Conservation (phyloP, 2,888 invertebrate species). For the Smittia sp. region DNA sequence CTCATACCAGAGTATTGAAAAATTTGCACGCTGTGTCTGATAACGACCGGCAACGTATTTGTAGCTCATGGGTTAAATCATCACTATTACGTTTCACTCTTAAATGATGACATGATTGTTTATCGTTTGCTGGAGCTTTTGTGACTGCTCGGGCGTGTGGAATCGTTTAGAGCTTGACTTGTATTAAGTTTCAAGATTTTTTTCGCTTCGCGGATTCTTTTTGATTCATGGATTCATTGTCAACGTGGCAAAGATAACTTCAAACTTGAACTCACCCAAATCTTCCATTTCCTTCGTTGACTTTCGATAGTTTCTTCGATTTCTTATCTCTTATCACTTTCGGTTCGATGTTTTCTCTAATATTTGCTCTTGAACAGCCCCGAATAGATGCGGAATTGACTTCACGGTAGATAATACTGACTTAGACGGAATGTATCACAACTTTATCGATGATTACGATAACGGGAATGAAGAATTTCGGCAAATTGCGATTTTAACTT, state of each 20-base stretch:
- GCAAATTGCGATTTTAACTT: too few relatives aligned
- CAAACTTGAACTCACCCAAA: background rate
- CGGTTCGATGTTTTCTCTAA: background rate
- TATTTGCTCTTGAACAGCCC: background rate
- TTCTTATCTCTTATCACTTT: conserved; percentile 16
- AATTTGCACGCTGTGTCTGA: too few relatives aligned
- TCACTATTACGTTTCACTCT: too few relatives aligned
- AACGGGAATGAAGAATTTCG: background rate
- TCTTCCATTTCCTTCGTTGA: conserved; percentile 5
- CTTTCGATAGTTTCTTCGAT: background rate
- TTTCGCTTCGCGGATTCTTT: background rate
- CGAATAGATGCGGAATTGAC: background rate
- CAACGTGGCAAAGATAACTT: background rate
- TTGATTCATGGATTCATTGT: background rate
- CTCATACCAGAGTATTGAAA: too few relatives aligned
- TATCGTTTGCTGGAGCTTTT: too few relatives aligned
- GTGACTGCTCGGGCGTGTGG: too few relatives aligned
- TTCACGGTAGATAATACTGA: background rate
- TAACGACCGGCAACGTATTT: too few relatives aligned
- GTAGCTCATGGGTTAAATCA: too few relatives aligned
- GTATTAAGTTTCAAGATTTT: background rate
- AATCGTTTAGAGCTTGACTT: too few relatives aligned
- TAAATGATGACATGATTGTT: too few relatives aligned
- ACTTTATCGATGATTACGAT: background rate
- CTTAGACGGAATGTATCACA: conserved; percentile 8